These are phyloP conservation scores for Lophius americanus DNA, from an alignment of 2,797 vertebrate species.

Conservation along the genomic window DNA sequence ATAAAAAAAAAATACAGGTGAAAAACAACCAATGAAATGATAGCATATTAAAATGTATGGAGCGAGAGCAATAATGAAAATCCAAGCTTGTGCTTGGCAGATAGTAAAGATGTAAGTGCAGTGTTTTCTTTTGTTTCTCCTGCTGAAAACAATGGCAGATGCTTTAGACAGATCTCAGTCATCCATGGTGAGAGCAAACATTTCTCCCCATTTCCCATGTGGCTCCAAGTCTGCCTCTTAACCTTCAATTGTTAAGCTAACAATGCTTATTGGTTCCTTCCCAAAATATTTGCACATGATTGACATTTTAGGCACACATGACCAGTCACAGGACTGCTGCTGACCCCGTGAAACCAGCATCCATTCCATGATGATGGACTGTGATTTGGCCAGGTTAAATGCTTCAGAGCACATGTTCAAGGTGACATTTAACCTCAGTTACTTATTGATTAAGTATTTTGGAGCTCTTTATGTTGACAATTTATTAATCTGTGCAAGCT, in stretches of 20 bases:
- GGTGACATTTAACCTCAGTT: constrained; percentile 35
- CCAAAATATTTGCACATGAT: constrained; percentile 80
- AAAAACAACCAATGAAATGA: constrained; percentile 22
- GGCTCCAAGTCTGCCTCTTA: constrained; percentile 53
- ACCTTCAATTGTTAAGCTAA: constrained; percentile 66
- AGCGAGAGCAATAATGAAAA: background rate
- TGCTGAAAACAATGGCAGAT: constrained; percentile 31
- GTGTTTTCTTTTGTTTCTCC: constrained; percentile 16
- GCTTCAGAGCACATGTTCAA: constrained; percentile 61
- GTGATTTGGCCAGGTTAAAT: constrained; percentile 42
- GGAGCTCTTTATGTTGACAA: constrained; percentile 22
- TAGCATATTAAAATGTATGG: constrained; percentile 2
- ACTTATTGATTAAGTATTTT: constrained; percentile 22
- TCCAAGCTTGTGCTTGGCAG: constrained; percentile 1
- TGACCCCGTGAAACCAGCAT: constrained; percentile 51
- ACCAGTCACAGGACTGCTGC: constrained; percentile 72
- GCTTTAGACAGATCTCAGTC: constrained; percentile 45
- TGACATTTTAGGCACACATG: constrained; percentile 77
- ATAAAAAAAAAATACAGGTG: constrained; percentile 15
- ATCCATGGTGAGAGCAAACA: constrained; percentile 56
- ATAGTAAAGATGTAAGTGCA: constrained; percentile 27
- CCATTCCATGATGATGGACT: constrained; percentile 34
- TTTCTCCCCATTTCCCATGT: constrained; percentile 47
- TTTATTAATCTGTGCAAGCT: background rate
- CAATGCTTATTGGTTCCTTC: constrained; percentile 73